Percentiles rank a stretch among this genome's conserved stretches.
These are phyloP conservation scores for Apocrypta bakeri DNA, from an alignment of 1,140 invertebrate genomes.

Conservation along the genomic window DNA sequence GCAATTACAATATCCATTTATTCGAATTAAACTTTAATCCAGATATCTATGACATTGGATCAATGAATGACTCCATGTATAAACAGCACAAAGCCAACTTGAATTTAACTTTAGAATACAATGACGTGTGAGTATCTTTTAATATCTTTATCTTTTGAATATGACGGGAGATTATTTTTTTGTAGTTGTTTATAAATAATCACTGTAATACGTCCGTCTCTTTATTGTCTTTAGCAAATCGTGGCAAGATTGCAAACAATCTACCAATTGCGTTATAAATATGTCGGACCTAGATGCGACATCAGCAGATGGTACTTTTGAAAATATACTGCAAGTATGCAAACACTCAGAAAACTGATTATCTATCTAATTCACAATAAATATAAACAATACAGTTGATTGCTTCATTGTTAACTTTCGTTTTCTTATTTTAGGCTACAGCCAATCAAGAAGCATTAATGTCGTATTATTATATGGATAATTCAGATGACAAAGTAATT, in stretches of 20 bases:
- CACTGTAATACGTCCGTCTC: conserved; percentile 29
- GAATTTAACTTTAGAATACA: conserved; percentile 80
- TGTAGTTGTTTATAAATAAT: conserved; percentile 41
- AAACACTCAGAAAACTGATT: conserved; percentile 1
- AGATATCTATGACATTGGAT: conserved; percentile 71
- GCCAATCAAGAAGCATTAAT: conserved; percentile 90
- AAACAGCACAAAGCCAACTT: conserved; percentile 78
- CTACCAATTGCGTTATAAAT: conserved; percentile 73
- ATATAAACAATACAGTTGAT: too few relatives aligned
- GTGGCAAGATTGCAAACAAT: conserved; percentile 63
- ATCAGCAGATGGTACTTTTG: conserved; percentile 84
- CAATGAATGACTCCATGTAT: conserved; percentile 62
- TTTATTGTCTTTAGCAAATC: conserved; percentile 63
- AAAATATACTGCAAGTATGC: conserved; percentile 84
- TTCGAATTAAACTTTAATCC: conserved; percentile 54
- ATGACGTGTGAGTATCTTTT: conserved; percentile 71
- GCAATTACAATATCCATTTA: conserved; percentile 30
- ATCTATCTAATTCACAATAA: too few relatives aligned
- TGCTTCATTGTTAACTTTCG: not conserved
- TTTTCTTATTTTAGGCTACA: conserved; percentile 75
- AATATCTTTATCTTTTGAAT: conserved; percentile 21
- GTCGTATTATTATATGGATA: conserved; percentile 92
- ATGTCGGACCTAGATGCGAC: conserved; percentile 67
- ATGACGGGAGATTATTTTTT: conserved; percentile 35
- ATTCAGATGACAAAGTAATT: conserved; percentile 86